Evolutionary conservation across 2,797 vertebrate genomes (phyloP).

Genomic region (Hirundo rustica): DNA sequence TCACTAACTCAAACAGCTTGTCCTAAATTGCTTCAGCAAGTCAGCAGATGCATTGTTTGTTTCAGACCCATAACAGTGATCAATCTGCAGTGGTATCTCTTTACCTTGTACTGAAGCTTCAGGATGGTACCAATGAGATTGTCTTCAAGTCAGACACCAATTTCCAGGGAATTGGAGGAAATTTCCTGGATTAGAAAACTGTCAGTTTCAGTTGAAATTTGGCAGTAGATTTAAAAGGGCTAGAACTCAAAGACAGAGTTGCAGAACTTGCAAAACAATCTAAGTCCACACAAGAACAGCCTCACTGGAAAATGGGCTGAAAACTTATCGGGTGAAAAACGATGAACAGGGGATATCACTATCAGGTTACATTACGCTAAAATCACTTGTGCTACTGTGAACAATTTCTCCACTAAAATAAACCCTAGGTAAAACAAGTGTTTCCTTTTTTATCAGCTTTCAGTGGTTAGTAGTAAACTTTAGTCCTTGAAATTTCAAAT

Average conservation of each 20-base stretch:
- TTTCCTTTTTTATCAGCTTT: not conserved
- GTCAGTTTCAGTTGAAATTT: not conserved
- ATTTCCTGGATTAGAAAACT: not conserved
- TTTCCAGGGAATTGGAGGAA: not conserved
- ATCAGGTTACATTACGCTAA: not conserved
- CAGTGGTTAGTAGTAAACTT: not conserved
- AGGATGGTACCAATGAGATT: not conserved
- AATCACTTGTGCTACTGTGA: not conserved
- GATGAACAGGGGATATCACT: accelerated
- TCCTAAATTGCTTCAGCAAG: not conserved
- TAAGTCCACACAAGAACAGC: not conserved
- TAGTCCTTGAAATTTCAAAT: not conserved
- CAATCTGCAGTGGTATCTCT: not conserved
- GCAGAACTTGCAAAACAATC: not conserved
- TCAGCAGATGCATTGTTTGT: constrained; percentile 6
- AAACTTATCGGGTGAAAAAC: accelerated
- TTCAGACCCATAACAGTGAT: not conserved
- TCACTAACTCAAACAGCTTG: not conserved
- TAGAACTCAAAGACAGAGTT: not conserved
- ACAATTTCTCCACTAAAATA: not conserved
- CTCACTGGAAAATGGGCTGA: not conserved
- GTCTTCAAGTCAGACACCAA: not conserved
- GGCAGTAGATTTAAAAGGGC: not conserved
- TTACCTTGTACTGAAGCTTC: not conserved
- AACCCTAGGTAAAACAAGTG: not conserved